Percentiles rank a stretch among this genome's conserved stretches.
phyloP scores from a whole-genome alignment of 1,140 invertebrate species.

The Pogonognathellus flavescens region DNA sequence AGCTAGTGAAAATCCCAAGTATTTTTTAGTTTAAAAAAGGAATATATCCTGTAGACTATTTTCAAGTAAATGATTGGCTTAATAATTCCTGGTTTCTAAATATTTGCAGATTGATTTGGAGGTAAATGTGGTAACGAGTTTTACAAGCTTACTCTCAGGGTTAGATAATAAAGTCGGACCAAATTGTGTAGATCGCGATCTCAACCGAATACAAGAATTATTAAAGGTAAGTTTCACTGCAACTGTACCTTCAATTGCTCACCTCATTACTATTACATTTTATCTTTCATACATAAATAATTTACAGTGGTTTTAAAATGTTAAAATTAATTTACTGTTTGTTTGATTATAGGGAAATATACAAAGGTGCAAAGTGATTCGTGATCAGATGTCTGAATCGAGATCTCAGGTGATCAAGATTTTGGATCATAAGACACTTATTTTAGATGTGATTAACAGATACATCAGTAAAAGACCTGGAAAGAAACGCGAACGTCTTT shows the following conservation, averaged over 20 bases:
- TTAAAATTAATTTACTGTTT: slow-evolving; percentile 50
- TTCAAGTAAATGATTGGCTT: no score
- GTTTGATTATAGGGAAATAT: slow-evolving; percentile 84
- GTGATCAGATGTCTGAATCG: slow-evolving; percentile 91
- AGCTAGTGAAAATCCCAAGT: no score
- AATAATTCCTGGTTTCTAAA: background rate
- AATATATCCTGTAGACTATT: no score
- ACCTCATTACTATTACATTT: background rate
- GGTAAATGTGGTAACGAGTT: slow-evolving; percentile 76
- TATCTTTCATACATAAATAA: slow-evolving; percentile 20
- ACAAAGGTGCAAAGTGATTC: slow-evolving; percentile 92
- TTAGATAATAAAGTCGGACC: slow-evolving; percentile 76
- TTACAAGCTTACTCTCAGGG: slow-evolving; percentile 76
- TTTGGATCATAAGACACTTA: slow-evolving; percentile 89
- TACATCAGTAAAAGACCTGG: slow-evolving; percentile 91
- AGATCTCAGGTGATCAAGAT: slow-evolving; percentile 88
- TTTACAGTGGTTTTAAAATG: background rate
- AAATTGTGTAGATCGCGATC: slow-evolving; percentile 75
- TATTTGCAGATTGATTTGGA: slow-evolving; percentile 73
- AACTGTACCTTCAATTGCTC: background rate
- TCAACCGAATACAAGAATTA: slow-evolving; percentile 82
- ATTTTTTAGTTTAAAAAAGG: no score
- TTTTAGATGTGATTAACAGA: slow-evolving; percentile 88
- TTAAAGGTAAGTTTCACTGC: slow-evolving; percentile 76
- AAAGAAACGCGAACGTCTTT: slow-evolving; percentile 76